Evolutionary conservation across 2,888 invertebrate species (phyloP).

Genomic region (Phania funesta): DNA sequence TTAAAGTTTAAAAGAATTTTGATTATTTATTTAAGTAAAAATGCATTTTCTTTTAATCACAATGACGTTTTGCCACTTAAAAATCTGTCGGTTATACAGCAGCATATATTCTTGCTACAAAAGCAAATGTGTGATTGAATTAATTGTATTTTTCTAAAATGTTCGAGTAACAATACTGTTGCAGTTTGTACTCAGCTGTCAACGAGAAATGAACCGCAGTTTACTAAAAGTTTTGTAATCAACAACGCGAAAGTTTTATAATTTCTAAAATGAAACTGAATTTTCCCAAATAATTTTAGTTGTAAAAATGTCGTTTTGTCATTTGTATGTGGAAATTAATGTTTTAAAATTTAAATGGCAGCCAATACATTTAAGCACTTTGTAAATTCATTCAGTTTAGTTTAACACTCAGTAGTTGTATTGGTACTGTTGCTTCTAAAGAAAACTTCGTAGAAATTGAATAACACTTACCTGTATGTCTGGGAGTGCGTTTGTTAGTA

Average conservation of each 20-base stretch:
- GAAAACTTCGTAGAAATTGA: too few relatives aligned
- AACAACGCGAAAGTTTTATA: background rate
- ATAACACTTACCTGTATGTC: too few relatives aligned
- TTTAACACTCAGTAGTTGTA: too few relatives aligned
- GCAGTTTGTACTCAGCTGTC: background rate
- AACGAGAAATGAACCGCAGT: slow-evolving; percentile 10
- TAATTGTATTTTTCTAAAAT: slow-evolving; percentile 3
- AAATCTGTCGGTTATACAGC: background rate
- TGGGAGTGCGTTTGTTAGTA: background rate
- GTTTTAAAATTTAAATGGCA: too few relatives aligned
- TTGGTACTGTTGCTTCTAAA: too few relatives aligned
- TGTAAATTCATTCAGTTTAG: too few relatives aligned
- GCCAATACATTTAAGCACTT: too few relatives aligned
- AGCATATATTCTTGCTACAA: background rate
- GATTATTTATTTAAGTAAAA: too few relatives aligned
- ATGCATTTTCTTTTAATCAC: too few relatives aligned
- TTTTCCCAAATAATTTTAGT: background rate
- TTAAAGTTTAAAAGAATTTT: too few relatives aligned
- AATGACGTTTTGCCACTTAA: too few relatives aligned
- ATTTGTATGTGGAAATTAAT: too few relatives aligned
- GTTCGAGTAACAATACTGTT: background rate
- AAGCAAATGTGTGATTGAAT: background rate
- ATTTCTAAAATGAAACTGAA: background rate
- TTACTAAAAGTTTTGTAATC: background rate
- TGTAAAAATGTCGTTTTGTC: background rate